These are phyloP conservation scores for Mylabris phalerata DNA, from an alignment of 1,140 invertebrate genomes.

Conservation along the genomic window DNA sequence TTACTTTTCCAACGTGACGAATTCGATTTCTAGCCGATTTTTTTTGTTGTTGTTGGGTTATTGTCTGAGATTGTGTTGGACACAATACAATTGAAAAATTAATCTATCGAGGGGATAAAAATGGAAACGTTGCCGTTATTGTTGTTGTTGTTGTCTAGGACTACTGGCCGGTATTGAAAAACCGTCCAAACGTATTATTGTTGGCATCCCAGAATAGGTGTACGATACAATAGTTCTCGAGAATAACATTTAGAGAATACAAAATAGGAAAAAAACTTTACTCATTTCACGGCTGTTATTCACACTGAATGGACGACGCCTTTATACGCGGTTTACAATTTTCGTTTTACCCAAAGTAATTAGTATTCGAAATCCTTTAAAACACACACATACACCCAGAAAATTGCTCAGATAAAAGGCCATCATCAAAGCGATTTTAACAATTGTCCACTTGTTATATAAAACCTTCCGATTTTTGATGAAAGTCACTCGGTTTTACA, in stretches of 20 bases:
- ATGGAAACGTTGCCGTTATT: no score
- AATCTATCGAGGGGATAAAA: slow-evolving; percentile 5
- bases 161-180: slow-evolving; percentile 3
- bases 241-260: neutral
- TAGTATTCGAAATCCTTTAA: slow-evolving; percentile 5
- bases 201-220: slow-evolving; percentile 12
- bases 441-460: no score
- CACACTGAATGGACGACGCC: slow-evolving; percentile 16
- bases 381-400: neutral
- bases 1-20: no score
- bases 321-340: slow-evolving; percentile 11
- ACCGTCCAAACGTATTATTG: slow-evolving; percentile 10
- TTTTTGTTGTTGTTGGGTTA: no score
- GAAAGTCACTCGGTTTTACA: no score
- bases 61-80: no score
- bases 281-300: slow-evolving; percentile 28
- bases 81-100: neutral
- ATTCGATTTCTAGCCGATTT: no score
- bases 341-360: slow-evolving; percentile 15
- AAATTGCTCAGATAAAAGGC: no score
- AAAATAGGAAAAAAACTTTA: slow-evolving; percentile 10
- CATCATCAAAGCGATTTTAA: no score
- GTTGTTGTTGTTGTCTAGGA: no score
- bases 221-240: slow-evolving; percentile 12
- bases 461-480: no score